Evolutionary conservation across 2,888 invertebrate species (phyloP), one percentile per base, ranked within the genome.

Genomic region (Andrena haemorrhoa): DNA sequence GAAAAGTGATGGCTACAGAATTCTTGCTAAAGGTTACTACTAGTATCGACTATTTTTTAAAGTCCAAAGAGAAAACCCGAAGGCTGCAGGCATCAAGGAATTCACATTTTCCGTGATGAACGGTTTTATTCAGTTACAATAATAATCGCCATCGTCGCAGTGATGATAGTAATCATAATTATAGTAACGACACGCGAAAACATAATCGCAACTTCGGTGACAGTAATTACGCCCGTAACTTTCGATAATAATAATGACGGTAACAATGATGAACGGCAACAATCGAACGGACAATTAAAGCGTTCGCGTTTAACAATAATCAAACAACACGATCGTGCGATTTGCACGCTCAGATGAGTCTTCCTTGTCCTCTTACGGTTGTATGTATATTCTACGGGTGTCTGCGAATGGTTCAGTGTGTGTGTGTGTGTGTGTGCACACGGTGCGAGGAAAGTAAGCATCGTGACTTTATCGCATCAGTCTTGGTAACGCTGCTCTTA

Each of bases 91-190:
- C 6, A 20, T 8, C 4, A 53, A 61, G 26, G 51, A 58, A 69
- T 49, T 58, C 56, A 23, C 8, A 49, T 51, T 60, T 26, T 81
- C 86, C 78, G 84, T 88, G 82, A 90, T 92, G 91, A 91, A 92
- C 90, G 41, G 81, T 91, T 92, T 92, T 92, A 92, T 92, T 91
- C 87, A 89, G 89, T 91, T 90, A 91, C 89, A 90, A 88, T 90
- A 90, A 88, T 90, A 91, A 90, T 90, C 87, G 68, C 66, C 80
- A 75, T 80, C 79, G 81, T 90, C 84, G 88, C 84, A 80, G 86
- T 90, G 84, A 86, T 87, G 83, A 84, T 90, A 84, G 84, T 89
- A 83, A 88, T 89, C 82, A 60, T 69, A 61, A 72, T 61, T 12
- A 47, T 58, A 66, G 56, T 65, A 79, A 79, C 70, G 58, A 20